phyloP scores from a whole-genome alignment of 2,113 vertebrate genomes.

The Cyanocitta stelleri region DNA sequence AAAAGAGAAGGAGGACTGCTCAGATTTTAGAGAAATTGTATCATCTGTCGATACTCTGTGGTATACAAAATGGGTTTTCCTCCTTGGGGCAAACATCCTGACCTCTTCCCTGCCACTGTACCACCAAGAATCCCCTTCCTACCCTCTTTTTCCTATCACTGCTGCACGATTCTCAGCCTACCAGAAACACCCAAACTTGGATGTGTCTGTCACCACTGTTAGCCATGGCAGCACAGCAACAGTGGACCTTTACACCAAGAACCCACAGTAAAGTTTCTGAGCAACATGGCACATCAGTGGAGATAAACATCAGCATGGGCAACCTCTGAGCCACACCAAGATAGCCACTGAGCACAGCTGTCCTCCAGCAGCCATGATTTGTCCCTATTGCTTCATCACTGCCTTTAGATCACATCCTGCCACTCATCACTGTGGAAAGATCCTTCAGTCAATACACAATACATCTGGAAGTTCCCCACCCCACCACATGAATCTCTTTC shows the following conservation, averaged over 20 bases:
- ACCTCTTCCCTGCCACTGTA: background rate
- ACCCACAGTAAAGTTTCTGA: background rate
- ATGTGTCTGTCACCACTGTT: background rate
- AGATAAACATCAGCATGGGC: background rate
- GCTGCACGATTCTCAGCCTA: background rate
- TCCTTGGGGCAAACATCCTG: background rate
- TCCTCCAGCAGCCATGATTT: background rate
- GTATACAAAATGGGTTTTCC: background rate
- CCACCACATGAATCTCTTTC: background rate
- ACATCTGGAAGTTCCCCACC: background rate
- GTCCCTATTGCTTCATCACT: background rate
- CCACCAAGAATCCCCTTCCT: background rate
- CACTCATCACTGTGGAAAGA: background rate
- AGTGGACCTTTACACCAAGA: background rate
- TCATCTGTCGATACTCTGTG: rapidly evolving
- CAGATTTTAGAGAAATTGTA: background rate
- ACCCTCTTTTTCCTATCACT: background rate
- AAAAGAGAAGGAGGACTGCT: background rate
- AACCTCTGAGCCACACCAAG: background rate
- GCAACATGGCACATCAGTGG: background rate
- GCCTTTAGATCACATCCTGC: background rate
- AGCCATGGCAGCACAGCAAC: background rate
- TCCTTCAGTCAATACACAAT: background rate
- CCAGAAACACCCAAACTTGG: background rate
- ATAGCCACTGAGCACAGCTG: background rate